Evolutionary conservation across 2,888 invertebrate genomes (phyloP).

Genomic region (Lasioglossum morio): DNA sequence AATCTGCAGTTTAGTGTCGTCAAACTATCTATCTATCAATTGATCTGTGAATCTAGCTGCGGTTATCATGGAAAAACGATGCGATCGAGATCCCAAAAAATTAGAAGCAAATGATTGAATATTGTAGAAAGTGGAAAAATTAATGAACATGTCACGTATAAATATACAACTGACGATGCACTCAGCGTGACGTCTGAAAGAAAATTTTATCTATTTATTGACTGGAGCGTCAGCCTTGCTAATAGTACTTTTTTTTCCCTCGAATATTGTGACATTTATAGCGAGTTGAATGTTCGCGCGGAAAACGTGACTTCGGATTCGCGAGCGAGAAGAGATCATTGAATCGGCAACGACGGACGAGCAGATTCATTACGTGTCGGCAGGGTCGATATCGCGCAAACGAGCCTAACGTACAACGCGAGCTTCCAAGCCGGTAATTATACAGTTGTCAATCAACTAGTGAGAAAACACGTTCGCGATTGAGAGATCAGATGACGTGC

Average conservation of each 20-base stretch:
- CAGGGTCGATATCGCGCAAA: conserved; percentile 57
- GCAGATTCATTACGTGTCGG: conserved; percentile 53
- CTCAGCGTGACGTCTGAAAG: background rate
- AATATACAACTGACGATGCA: background rate
- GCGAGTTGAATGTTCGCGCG: conserved; percentile 32
- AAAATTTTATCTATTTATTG: background rate
- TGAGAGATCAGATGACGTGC: conserved; percentile 73
- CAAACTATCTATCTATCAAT: too few species aligned
- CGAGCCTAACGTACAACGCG: conserved; percentile 61
- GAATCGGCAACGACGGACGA: conserved; percentile 56
- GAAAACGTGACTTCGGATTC: conserved; percentile 41
- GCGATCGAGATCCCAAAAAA: background rate
- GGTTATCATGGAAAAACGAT: too few species aligned
- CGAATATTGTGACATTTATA: conserved; percentile 17
- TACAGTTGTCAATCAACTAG: conserved; percentile 70
- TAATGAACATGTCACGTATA: background rate
- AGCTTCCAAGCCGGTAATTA: conserved; percentile 68
- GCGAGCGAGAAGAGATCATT: conserved; percentile 39
- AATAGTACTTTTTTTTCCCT: background rate
- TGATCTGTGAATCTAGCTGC: background rate
- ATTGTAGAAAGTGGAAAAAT: background rate
- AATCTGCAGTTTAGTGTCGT: too few species aligned
- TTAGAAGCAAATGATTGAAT: background rate
- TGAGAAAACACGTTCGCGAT: conserved; percentile 67
- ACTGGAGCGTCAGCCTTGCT: background rate